Base-by-base conservation (phyloP, 2,888 invertebrate species). In the Hirtodrosophila confusa region DNA sequence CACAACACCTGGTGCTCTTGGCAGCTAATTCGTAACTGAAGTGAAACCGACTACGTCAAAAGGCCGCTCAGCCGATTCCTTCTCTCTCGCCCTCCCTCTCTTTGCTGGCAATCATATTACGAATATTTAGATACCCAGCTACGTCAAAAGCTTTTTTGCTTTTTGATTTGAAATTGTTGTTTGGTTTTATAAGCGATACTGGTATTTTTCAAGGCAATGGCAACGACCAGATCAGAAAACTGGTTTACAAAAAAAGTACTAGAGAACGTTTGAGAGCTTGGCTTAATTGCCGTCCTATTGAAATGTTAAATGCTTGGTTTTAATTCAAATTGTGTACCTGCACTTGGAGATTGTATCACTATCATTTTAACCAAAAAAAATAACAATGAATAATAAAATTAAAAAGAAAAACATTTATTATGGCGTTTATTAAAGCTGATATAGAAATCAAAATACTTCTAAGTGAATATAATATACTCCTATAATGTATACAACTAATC, bases 171-270 rank as follows among this genome's bases (percentile, higher is more conserved):
- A 51, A 74, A 71, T 61, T 37, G 60, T 49, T 53, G 41, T 4
- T 27, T 27, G 17, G 33, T 40, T 51, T 45, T 56, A 63, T 54
- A 10, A 6, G 10, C 7, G 45, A 72, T 75, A 75, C 74, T 63
- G 68, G 73, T 72, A 68, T 68, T 62, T 31, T 55, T 70, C 73
- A 73, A 73, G 72, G 72, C 60, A 62, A 53, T 41, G 36, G 24
- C 40, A 36, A 45, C 35, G 65, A 43, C 29, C 47, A 48, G 37
- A 45, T 44, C 43, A n/a, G 10, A 55, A 68, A 77, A 75, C 75
- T 65, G 78, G 78, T 75, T 75, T 67, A 29, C 27, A 23, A 29
- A 48, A 27, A 43, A 48, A 33, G 36, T 56, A 36, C 43, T 51
- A 43, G 49, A 73, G 76, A 75, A 65, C 76, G 36, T 75, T 65